Base-by-base conservation (phyloP, 2,797 vertebrate genomes). In the Phaenicophaeus curvirostris region DNA sequence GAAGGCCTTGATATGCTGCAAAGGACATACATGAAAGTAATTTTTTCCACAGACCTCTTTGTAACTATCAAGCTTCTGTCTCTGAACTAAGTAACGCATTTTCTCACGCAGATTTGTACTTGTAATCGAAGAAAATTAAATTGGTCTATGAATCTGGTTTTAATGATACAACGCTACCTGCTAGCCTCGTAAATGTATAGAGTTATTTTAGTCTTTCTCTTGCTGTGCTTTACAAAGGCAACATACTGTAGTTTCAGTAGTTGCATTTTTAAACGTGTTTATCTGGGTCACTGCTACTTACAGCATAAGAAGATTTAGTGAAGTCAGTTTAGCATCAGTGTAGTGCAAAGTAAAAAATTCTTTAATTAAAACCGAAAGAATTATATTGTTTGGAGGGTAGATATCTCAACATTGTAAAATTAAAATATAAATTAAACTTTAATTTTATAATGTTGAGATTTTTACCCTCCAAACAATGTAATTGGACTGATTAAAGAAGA, bases 251-350 rank as follows among this genome's bases (percentile, higher is more conserved):
- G 89, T 96, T 97, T 95, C 95, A 95, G 96, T 95, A 95, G 97
- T n/a, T 94, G 91, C 67, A 95, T 96, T 95, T 97, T 97, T 78
- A 97, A 96, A 96, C 11, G 31, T 93, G 95, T 97, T 96, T 98
- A 97, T 97, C 95, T 97, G 96, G 96, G 97, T 97, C 97, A 97
- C 90, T 95, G 93, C 93, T 95, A 96, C 95, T 97, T 96, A 96
- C 27, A 89, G 89, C 82, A 14, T 97, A 96, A 95, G 95, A 92
- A 97, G 80, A 96, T 93, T 95, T 96, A 94, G 79, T 62, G 94
- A 92, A 95, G 88, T 88, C 83, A 91, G 66, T 96, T 94, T 89
- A 95, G 53, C 91, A 88, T 94, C 67, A 93, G 78, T 63, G 91
- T 71, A 61, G 55, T 77, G 62, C 91, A 96, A 96, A 75, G 68